Evolutionary conservation across 2,888 invertebrate species (phyloP), one percentile per base, ranked within the genome.

Genomic region (Priapulus caudatus): DNA sequence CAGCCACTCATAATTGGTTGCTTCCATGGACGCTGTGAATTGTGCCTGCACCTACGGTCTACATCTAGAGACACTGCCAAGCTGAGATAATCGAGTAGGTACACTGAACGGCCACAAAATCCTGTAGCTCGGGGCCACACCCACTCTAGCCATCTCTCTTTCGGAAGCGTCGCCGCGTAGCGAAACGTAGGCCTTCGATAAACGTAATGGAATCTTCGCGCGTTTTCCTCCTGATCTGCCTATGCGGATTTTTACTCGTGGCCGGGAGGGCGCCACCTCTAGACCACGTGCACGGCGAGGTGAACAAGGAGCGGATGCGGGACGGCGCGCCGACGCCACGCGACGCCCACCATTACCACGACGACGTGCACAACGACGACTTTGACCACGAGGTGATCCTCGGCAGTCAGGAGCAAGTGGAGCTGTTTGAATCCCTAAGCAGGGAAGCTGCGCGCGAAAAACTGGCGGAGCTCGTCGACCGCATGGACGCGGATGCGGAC

Each of bases 401-500:
- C 10, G 91, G 92, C 16, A 92, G 89, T 66, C 81, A 84, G 48
- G 86, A 84, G 68, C 85, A 86, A 65, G 92, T 92, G 0, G 88
- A 92, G 69, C 88, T 91, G 71, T 95, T 82, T 72, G 90, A 93
- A 67, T 81, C 82, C 59, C 75, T 95, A 49, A 78, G 83, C 18
- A 84, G 87, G 1, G 85, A 86, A 62, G 92, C 95, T 73, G 82
- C 92, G 0, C 85, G 86, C 69, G 75, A 77, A 63, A 77, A 90
- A 58, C 75, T 95, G 48, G 75, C 74, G 4, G 75, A 83, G 56
- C 74, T 97, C 49, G 77, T 92, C 22, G 77, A 76, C 10, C 83
- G 85, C 70, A 93, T 97, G 87, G 97, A 97, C 73, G 72, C 81
- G 49, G 84, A 92, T 67, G 76, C 78, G 20, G 89, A 97, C 71